Evolutionary conservation across 1,140 invertebrate genomes (phyloP).

Genomic region (Acromyrmex echinatior): DNA sequence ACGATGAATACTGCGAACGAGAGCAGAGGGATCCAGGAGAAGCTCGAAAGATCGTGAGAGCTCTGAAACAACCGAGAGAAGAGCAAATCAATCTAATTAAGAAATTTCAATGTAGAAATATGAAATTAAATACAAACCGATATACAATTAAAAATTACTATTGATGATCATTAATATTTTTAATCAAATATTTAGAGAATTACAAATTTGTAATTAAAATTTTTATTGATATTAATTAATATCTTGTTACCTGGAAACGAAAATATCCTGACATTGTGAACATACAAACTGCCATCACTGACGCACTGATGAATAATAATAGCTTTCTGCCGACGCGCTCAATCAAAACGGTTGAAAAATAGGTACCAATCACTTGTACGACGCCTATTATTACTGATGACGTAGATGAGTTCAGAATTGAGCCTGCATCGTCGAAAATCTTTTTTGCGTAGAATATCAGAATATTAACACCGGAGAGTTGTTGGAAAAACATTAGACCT

Average conservation of each 20-base stretch:
- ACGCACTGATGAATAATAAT: conserved; percentile 86
- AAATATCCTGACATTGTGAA: conserved; percentile 83
- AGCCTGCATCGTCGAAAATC: conserved; percentile 85
- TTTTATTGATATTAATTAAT: conserved; percentile 8
- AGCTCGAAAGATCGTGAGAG: conserved; percentile 69
- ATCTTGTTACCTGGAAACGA: conserved; percentile 74
- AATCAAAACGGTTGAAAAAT: conserved; percentile 84
- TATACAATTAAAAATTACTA: not conserved
- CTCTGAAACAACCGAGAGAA: conserved; percentile 28
- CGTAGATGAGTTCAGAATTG: conserved; percentile 71
- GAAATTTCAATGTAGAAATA: not conserved
- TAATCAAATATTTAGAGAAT: not conserved
- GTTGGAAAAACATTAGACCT: conserved; percentile 91
- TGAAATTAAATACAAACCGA: not conserved
- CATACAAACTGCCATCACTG: conserved; percentile 84
- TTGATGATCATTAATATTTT: not conserved
- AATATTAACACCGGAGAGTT: conserved; percentile 89
- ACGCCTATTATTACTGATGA: conserved; percentile 86
- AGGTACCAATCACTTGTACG: conserved; percentile 86
- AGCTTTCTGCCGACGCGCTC: conserved; percentile 86
- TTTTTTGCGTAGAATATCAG: conserved; percentile 89
- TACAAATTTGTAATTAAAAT: conserved; percentile 15
- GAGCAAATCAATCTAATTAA: not conserved
- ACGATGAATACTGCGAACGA: conserved; percentile 85
- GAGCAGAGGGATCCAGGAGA: conserved; percentile 87